A percentile compares a stretch with the other conserved stretches of the same genome.
Evolutionary conservation across 2,113 vertebrate genomes (phyloP).

Genomic region (Myrmophylax atrothorax): DNA sequence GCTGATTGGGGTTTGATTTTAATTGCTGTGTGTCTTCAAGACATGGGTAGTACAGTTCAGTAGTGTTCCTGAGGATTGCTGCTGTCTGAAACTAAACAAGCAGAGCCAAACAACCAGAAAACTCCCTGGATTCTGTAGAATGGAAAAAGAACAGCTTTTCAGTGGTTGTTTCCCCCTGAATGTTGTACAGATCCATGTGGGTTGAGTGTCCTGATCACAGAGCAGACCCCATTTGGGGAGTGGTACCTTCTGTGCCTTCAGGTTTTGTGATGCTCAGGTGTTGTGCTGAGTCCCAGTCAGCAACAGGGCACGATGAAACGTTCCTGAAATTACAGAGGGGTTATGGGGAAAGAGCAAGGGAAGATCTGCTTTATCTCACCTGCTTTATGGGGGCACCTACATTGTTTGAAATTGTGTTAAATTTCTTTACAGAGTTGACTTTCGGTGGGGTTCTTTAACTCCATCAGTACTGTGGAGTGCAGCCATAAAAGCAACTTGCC

Average conservation of each 20-base stretch:
- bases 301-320: not conserved
- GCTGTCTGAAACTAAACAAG: not conserved
- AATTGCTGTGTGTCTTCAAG: not conserved
- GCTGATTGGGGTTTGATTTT: not conserved
- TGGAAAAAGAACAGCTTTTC: not conserved
- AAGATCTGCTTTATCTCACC: not conserved
- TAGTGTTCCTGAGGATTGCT: not conserved
- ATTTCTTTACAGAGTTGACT: not conserved
- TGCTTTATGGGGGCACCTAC: not conserved
- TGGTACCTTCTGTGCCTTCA: not conserved
- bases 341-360: not conserved
- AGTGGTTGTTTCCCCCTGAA: not conserved
- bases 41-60: not conserved
- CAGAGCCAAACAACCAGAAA: not conserved
- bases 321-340: not conserved
- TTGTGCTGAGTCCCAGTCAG: not conserved
- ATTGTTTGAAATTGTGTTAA: not conserved
- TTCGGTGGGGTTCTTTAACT: not conserved
- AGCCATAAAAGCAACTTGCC: not conserved
- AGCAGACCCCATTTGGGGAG: not conserved
- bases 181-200: accelerated
- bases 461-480: not conserved
- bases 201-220: not conserved
- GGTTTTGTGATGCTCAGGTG: not conserved
- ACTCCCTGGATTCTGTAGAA: not conserved